Conservation (phyloP, 2,113 vertebrate genomes). For the Malurus alboscapulatus region DNA sequence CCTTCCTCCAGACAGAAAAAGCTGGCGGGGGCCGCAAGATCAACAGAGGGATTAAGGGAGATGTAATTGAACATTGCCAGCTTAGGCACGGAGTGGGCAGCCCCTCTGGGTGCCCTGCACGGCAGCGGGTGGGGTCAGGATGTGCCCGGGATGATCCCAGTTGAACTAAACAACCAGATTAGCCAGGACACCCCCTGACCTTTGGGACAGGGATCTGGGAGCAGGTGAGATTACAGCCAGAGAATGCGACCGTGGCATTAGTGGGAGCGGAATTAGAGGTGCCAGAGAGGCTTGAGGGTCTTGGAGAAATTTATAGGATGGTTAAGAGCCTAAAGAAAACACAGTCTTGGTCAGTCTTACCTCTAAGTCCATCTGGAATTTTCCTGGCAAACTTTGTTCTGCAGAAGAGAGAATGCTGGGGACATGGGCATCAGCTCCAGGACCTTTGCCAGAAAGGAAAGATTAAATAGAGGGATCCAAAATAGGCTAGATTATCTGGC, state of each 20-base stretch:
- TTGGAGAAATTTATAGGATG: background rate
- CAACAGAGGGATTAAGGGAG: conserved; percentile 55
- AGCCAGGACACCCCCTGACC: conserved; percentile 48
- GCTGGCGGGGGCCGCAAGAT: conserved; percentile 25
- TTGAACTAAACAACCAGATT: conserved; percentile 52
- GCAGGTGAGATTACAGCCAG: conserved; percentile 25
- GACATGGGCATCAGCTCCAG: background rate
- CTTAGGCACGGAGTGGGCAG: background rate
- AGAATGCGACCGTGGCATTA: background rate
- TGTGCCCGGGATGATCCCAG: background rate
- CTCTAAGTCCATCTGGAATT: background rate
- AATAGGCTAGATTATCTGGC: conserved; percentile 68
- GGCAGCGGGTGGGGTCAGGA: background rate
- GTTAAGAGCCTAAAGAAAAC: background rate
- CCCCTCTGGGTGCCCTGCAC: rapidly evolving
- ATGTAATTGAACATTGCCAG: conserved; percentile 58
- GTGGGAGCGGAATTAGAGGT: background rate
- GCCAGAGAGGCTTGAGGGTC: background rate
- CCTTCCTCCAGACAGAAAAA: conserved; percentile 42
- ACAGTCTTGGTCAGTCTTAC: rapidly evolving
- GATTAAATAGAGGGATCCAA: conserved; percentile 61
- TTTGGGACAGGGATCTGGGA: background rate
- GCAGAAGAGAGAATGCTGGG: background rate
- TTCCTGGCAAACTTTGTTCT: background rate
- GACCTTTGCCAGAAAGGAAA: conserved; percentile 54